Conservation (phyloP, 64 coral and sea anemone species). For the Montipora cactus region DNA sequence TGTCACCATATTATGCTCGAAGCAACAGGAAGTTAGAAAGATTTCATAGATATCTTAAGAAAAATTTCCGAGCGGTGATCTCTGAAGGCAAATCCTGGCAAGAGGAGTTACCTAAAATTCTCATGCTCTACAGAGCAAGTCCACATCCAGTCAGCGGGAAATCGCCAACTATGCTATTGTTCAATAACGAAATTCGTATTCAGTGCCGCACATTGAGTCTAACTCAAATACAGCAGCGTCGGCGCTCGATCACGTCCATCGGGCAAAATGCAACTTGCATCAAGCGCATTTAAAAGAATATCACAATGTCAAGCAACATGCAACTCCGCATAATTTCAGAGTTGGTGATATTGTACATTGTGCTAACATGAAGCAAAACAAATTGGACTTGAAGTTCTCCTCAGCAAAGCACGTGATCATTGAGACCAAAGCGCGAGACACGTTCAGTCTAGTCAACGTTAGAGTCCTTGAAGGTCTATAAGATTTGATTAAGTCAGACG, state of each 20-base stretch:
- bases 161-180: constrained; percentile 28
- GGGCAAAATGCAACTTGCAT: constrained; percentile 5
- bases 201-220: constrained; percentile 8
- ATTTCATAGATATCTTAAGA: constrained; percentile 37
- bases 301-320: constrained; percentile 18
- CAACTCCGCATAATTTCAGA: constrained; percentile 4
- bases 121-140: neutral
- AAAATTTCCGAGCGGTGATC: constrained; percentile 45
- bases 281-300: constrained; percentile 17
- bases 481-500: too few relatives aligned
- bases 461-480: too few relatives aligned
- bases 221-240: neutral
- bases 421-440: constrained; percentile 42
- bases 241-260: neutral
- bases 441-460: constrained; percentile 39
- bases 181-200: constrained; percentile 39
- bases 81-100: constrained; percentile 62
- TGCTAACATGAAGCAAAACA: constrained; percentile 52
- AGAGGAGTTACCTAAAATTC: neutral
- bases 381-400: neutral
- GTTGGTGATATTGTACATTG: constrained; percentile 55
- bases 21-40: too few relatives aligned
- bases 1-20: too few relatives aligned
- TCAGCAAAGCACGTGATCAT: constrained; percentile 48
- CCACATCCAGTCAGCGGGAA: constrained; percentile 9